Conservation (phyloP, 1,140 invertebrate genomes). For the Euura lappo region DNA sequence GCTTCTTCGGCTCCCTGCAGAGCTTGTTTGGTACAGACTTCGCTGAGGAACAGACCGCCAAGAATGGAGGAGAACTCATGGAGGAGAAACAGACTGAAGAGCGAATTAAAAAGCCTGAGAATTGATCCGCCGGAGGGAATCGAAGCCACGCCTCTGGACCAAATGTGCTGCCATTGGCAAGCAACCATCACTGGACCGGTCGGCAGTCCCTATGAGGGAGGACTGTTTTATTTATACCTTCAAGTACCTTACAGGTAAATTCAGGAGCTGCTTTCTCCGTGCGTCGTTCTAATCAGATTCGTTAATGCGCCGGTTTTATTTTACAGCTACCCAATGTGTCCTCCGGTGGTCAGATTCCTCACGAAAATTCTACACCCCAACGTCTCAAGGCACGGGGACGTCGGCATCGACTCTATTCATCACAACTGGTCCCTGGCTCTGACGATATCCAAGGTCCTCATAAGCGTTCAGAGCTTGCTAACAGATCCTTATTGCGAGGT, state of each 20-base stretch:
- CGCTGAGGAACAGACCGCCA: slow-evolving; percentile 65
- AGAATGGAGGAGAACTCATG: slow-evolving; percentile 74
- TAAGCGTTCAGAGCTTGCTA: slow-evolving; percentile 89
- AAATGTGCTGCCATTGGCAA: slow-evolving; percentile 86
- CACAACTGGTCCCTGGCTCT: slow-evolving; percentile 95
- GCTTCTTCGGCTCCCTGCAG: slow-evolving; percentile 70
- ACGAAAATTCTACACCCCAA: slow-evolving; percentile 95
- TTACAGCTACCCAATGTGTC: slow-evolving; percentile 87
- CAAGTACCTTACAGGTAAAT: slow-evolving; percentile 78
- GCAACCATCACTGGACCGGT: slow-evolving; percentile 88
- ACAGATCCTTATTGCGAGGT: slow-evolving; percentile 91
- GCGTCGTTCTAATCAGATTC: background rate
- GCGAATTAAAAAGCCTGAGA: slow-evolving; percentile 76
- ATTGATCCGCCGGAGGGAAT: slow-evolving; percentile 91
- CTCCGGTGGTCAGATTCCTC: slow-evolving; percentile 87
- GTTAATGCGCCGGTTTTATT: slow-evolving; percentile 6
- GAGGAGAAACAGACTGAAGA: slow-evolving; percentile 74
- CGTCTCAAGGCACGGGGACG: slow-evolving; percentile 93
- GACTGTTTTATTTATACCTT: slow-evolving; percentile 92
- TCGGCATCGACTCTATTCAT: slow-evolving; percentile 93
- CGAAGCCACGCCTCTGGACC: slow-evolving; percentile 84
- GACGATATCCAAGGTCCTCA: slow-evolving; percentile 88
- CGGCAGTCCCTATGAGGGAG: slow-evolving; percentile 92
- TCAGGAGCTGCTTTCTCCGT: slow-evolving; percentile 10
- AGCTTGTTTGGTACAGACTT: slow-evolving; percentile 83